Percentiles rank a stretch among this genome's conserved stretches.
Conservation (phyloP, 2,113 vertebrate genomes). For the Xenus cinereus region DNA sequence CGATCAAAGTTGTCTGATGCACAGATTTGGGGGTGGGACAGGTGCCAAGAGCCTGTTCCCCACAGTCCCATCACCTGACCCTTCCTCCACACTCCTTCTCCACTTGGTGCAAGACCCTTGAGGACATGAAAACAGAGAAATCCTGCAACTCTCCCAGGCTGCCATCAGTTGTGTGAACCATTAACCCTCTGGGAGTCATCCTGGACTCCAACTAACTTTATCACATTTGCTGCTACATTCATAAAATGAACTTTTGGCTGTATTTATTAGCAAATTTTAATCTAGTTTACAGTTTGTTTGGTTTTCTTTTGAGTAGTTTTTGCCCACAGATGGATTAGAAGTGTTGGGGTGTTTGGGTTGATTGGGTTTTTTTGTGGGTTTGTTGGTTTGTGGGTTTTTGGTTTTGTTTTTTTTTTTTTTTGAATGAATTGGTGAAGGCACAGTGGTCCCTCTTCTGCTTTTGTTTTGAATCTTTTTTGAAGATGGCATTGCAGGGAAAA, state of each 20-base stretch:
- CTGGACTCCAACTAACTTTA: conserved; percentile 66
- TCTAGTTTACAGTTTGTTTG: conserved; percentile 66
- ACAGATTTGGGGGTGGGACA: conserved; percentile 48
- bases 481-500: conserved; percentile 60
- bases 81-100: conserved; percentile 63
- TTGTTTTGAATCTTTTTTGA: conserved; percentile 44
- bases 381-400: not conserved
- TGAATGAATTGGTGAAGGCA: conserved; percentile 58
- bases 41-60: conserved; percentile 51
- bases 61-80: conserved; percentile 37
- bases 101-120: conserved; percentile 72
- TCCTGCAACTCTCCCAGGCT: conserved; percentile 72
- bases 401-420: not conserved
- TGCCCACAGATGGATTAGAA: conserved; percentile 59
- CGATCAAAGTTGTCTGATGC: conserved; percentile 68
- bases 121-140: conserved; percentile 69
- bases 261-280: conserved; percentile 74
- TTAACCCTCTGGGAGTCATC: conserved; percentile 66
- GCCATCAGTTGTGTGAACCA: conserved; percentile 68
- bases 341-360: conserved; percentile 42
- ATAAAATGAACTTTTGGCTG: conserved; percentile 72
- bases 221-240: conserved; percentile 79
- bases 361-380: not conserved
- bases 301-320: conserved; percentile 60
- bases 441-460: conserved; percentile 60